Percentiles rank a stretch among this genome's conserved stretches.
Evolutionary conservation across 1,140 invertebrate species (phyloP).

Genomic region (Brachionus calyciflorus): DNA sequence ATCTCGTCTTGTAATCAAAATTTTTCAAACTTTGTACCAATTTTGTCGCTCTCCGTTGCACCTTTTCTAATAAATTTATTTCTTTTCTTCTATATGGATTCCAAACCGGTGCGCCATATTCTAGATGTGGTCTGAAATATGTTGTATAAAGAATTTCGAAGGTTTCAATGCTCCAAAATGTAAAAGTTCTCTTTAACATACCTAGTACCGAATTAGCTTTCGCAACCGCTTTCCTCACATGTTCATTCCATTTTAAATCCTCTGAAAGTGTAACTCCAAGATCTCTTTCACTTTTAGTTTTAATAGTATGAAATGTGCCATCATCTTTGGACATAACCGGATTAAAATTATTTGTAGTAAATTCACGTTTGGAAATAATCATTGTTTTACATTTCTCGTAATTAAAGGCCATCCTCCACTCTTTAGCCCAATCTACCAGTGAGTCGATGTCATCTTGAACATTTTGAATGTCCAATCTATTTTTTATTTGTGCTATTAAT

Average conservation of each 20-base stretch:
- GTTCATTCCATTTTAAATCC: background rate
- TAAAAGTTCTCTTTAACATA: background rate
- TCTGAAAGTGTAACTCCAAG: background rate
- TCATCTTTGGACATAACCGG: background rate
- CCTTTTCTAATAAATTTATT: too few relatives aligned
- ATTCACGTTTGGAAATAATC: background rate
- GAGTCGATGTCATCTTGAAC: background rate
- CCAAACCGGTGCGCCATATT: too few relatives aligned
- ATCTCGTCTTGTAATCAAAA: too few relatives aligned
- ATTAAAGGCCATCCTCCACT: background rate
- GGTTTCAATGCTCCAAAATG: background rate
- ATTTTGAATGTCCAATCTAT: background rate
- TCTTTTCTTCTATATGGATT: too few relatives aligned
- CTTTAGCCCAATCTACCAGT: conserved; percentile 8
- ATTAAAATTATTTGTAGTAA: background rate
- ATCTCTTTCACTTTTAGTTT: background rate
- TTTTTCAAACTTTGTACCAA: too few relatives aligned
- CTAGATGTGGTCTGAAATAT: too few relatives aligned
- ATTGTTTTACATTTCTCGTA: conserved; percentile 3
- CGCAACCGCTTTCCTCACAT: background rate
- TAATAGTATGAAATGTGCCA: background rate
- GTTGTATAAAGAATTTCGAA: too few relatives aligned
- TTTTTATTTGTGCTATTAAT: background rate
- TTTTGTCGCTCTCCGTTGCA: too few relatives aligned
- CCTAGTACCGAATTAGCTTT: background rate